Percentiles rank a stretch among this genome's conserved stretches.
Conservation (phyloP, 2,113 vertebrate species). For the Mobula birostris region DNA sequence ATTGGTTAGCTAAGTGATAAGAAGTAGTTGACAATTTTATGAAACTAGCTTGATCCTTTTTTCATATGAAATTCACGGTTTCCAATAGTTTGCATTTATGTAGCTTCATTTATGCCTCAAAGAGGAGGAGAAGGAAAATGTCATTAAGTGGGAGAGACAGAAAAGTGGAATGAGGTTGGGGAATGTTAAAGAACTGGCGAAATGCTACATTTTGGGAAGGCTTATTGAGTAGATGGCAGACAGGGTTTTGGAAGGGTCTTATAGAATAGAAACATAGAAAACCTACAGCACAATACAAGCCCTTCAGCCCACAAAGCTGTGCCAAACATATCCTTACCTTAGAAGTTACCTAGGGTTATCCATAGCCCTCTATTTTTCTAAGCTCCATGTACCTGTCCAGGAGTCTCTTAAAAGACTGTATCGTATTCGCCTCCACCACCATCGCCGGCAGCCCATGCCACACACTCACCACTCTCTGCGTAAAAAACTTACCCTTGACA, state of each 20-base stretch:
- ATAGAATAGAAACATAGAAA: neutral
- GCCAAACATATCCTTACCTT: too few species aligned
- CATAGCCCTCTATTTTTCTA: too few species aligned
- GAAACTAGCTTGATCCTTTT: neutral
- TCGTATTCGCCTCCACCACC: too few species aligned
- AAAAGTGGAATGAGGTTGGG: neutral
- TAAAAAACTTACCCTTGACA: too few species aligned
- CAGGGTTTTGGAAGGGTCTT: neutral
- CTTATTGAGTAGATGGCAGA: neutral
- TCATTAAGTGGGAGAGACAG: neutral
- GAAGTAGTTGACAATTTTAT: neutral
- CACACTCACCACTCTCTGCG: too few species aligned
- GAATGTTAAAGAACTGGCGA: neutral
- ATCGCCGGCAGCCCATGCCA: too few species aligned
- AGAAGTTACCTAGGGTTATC: too few species aligned
- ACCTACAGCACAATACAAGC: too few species aligned
- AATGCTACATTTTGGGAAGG: neutral
- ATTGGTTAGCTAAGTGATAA: neutral
- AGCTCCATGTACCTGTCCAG: too few species aligned
- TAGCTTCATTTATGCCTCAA: neutral
- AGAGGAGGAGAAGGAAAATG: neutral
- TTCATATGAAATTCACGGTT: neutral
- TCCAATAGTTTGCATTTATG: neutral
- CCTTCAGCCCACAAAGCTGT: too few species aligned
- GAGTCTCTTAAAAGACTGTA: too few species aligned